Evolutionary conservation across 2,113 vertebrate genomes (phyloP), one percentile per base, ranked within the genome.

Genomic region (Lichenostomus cassidix): DNA sequence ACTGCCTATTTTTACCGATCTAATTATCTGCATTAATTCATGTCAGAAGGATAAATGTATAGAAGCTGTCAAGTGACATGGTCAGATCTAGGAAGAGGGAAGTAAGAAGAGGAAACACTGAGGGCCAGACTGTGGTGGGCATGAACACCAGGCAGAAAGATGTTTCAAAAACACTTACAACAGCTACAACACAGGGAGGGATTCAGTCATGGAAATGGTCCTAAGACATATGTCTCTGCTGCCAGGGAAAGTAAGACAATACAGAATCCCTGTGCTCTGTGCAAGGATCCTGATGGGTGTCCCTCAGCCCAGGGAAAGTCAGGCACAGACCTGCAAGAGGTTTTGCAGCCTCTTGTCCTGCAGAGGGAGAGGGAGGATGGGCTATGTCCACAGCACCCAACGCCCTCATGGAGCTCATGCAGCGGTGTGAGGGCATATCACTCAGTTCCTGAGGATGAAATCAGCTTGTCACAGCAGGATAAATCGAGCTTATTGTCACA

Each of bases 341-440:
- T 55, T 15, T 42, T 88, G 76, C 53, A 79, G 29, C 53, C 23
- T 55, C 60, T 49, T 64, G 20, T 68, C 29, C 58, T 82, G 42
- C 31, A 70, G 70, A 85, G 31, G 15, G 5, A 71, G 27, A 83
- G 29, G 20, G 22, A 83, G 81, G 12, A 56, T 35, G 64, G 67
- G 24, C 29, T 44, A 49, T 41, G 5, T 47, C 58, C 85, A 67
- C 44, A 82, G 44, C 31, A 63, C 44, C 12, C 33, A 68, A 2
- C 1, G 1, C 15, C 35, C 42, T 23, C 22, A 12, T 24, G 29
- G 10, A 73, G 33, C 4, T 44, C 64, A 52, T 67, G 31, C 22
- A 60, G 56, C 14, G 8, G 9, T 7, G 3, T 44, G 21, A 74
- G 28, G 17, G 73, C 31, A 44, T 14, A 5, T 37, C 0, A 0